phyloP scores from a whole-genome alignment of 2,888 invertebrate genomes.

The Meteorus cinctellus region DNA sequence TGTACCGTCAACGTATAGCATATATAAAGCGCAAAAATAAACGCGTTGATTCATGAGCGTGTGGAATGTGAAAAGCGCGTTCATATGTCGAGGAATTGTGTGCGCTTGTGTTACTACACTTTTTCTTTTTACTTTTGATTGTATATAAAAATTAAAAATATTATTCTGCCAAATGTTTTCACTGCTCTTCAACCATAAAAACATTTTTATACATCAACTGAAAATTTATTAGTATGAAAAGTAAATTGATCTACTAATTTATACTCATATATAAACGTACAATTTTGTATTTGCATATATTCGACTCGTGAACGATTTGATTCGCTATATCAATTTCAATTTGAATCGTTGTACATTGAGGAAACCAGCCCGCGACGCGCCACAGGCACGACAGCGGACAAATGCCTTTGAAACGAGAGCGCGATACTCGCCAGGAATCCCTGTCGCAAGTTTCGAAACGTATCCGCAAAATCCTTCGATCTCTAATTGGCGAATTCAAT shows the following conservation, averaged over 20 bases:
- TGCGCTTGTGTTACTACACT: neutral
- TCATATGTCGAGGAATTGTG: conserved; percentile 6
- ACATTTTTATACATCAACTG: neutral
- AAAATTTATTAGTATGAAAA: neutral
- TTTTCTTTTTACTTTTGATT: neutral
- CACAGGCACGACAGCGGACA: conserved; percentile 65
- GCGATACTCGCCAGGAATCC: conserved; percentile 66
- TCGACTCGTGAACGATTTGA: neutral
- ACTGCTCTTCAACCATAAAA: neutral
- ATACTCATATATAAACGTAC: too few relatives aligned
- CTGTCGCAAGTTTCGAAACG: conserved; percentile 62
- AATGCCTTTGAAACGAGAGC: conserved; percentile 64
- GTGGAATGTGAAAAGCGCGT: conserved; percentile 24
- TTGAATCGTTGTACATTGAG: conserved; percentile 62
- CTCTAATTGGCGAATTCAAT: conserved; percentile 70
- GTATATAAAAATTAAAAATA: conserved; percentile 7
- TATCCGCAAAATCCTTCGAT: conserved; percentile 68
- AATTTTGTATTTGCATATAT: neutral
- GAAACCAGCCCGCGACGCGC: conserved; percentile 55
- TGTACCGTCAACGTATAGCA: conserved; percentile 2
- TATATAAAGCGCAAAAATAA: conserved; percentile 41
- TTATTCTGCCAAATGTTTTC: neutral
- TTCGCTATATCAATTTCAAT: conserved; percentile 49
- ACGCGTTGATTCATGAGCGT: conserved; percentile 41
- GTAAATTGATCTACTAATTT: too few relatives aligned